Percentiles rank a stretch among this genome's conserved stretches.
phyloP scores from a whole-genome alignment of 2,113 vertebrate species.

The Neopipo cinnamomea region DNA sequence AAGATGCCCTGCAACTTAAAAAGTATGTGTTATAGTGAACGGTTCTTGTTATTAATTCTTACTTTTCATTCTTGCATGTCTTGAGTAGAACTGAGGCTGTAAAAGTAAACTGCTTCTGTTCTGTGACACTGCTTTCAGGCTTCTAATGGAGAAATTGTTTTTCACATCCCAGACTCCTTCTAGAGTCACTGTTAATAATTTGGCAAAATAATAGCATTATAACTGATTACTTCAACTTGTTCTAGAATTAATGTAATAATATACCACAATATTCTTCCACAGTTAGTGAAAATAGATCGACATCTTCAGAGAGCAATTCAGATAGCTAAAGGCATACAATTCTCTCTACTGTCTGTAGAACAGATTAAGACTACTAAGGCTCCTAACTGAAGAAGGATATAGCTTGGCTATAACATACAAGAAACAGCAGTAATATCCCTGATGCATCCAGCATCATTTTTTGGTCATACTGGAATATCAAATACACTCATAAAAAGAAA shows the following conservation, averaged over 20 bases:
- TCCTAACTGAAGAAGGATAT: background rate
- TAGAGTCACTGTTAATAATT: constrained; percentile 69
- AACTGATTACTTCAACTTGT: background rate
- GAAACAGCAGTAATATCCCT: background rate
- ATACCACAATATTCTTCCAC: background rate
- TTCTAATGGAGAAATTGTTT: constrained; percentile 61
- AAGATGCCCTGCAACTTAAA: background rate
- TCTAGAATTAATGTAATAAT: background rate
- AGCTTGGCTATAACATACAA: background rate
- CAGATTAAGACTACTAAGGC: background rate
- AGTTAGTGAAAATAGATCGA: background rate
- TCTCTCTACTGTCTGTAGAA: background rate
- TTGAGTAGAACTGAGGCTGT: constrained; percentile 74
- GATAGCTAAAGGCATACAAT: background rate
- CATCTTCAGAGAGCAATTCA: background rate
- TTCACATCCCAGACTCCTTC: constrained; percentile 71
- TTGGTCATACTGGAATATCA: background rate
- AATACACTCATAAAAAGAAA: background rate
- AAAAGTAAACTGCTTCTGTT: constrained; percentile 61
- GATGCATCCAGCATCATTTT: background rate
- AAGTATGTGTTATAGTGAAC: background rate
- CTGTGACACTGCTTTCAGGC: constrained; percentile 28
- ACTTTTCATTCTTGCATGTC: constrained; percentile 72
- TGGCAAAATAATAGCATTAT: constrained; percentile 12
- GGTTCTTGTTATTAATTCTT: constrained; percentile 29